Conservation (phyloP, 2,888 invertebrate genomes). For the Drosophila gaucha region DNA sequence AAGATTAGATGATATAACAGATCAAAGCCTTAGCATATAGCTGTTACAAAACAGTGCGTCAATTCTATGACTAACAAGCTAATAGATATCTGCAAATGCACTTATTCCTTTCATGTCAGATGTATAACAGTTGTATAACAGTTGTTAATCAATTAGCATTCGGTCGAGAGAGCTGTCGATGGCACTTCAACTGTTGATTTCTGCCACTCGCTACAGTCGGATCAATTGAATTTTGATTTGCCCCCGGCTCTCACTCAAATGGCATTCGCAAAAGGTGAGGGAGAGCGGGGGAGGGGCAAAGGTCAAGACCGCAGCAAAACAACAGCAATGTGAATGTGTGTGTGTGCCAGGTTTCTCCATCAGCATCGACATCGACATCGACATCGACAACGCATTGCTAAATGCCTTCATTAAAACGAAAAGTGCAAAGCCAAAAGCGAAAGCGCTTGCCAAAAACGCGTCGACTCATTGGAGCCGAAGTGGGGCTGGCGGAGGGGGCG, state of each 20-base stretch:
- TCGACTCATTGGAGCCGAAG: neutral
- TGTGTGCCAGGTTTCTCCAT: neutral
- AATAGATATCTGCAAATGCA: neutral
- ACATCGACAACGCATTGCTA: conserved; percentile 18
- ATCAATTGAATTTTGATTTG: conserved; percentile 28
- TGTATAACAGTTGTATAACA: conserved; percentile 16
- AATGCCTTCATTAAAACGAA: conserved; percentile 60
- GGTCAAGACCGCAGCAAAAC: conserved; percentile 16
- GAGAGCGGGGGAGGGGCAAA: conserved; percentile 9
- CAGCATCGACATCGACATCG: conserved; percentile 10
- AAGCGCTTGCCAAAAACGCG: conserved; percentile 35
- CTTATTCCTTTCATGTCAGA: neutral
- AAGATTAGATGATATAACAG: neutral
- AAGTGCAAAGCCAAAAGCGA: conserved; percentile 39
- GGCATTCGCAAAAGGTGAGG: too few relatives aligned
- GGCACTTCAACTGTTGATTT: conserved; percentile 19
- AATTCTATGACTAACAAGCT: neutral
- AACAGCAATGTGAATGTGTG: conserved; percentile 14
- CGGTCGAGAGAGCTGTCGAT: neutral
- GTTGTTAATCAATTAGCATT: conserved; percentile 13
- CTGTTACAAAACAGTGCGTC: neutral
- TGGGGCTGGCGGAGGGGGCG: neutral
- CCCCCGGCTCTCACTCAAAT: conserved; percentile 3
- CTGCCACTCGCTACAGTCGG: conserved; percentile 15
- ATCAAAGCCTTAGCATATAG: neutral